These are phyloP conservation scores for Toxostoma redivivum DNA, from an alignment of 2,113 vertebrate species.

Conservation along the genomic window DNA sequence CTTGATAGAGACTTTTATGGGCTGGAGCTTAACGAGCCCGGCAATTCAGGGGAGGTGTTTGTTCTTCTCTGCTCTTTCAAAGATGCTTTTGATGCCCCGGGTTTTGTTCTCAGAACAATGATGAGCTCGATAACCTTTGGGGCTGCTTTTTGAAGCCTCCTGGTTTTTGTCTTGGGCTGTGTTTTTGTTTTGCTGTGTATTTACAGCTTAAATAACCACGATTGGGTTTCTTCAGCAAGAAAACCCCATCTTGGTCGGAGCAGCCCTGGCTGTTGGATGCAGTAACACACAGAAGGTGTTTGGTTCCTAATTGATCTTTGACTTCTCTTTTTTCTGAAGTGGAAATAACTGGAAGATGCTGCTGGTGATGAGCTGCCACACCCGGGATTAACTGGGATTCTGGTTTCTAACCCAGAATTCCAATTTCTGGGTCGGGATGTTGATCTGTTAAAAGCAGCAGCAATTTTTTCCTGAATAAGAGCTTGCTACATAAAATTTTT, in stretches of 20 bases:
- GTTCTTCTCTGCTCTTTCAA: neutral
- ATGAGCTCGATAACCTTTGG: neutral
- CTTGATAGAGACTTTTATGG: neutral
- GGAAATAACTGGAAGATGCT: neutral
- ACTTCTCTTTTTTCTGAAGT: neutral
- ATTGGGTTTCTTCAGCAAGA: neutral
- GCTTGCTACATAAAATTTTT: neutral
- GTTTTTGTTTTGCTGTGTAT: neutral
- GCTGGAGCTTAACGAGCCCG: neutral
- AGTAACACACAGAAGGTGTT: neutral
- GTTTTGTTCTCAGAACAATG: neutral
- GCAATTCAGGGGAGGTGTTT: neutral
- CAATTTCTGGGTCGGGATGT: neutral
- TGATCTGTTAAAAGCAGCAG: neutral
- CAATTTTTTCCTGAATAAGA: neutral
- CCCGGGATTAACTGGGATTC: neutral
- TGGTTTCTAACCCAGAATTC: neutral
- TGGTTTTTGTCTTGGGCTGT: neutral
- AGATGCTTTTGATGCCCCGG: neutral
- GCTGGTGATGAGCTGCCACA: fast-evolving
- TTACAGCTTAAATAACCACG: neutral
- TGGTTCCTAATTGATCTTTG: neutral
- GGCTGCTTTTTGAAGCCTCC: neutral
- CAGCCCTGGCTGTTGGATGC: neutral
- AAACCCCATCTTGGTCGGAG: neutral